These are phyloP conservation scores for Cancer borealis DNA, from an alignment of 2,888 invertebrate species.

Conservation along the genomic window DNA sequence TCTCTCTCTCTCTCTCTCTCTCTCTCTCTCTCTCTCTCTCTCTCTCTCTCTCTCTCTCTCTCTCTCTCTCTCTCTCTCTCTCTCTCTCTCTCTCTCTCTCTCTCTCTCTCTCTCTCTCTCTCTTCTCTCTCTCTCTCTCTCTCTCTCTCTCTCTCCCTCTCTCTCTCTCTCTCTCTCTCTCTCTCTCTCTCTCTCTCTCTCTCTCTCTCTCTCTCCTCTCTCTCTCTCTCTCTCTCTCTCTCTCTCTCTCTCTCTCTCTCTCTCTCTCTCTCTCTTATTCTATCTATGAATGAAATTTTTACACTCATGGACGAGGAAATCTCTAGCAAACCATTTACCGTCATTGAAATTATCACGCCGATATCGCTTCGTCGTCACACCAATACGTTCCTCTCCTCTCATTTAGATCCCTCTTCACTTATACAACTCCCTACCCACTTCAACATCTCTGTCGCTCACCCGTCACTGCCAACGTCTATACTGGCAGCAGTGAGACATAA, in stretches of 20 bases:
- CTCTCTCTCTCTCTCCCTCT: no score
- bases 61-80: background rate
- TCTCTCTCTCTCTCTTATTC: background rate
- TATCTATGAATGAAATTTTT: background rate
- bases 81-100: background rate
- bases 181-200: background rate
- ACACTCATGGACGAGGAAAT: background rate
- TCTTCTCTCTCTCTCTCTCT: conserved; percentile 15
- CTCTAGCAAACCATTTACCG: background rate
- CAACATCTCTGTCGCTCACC: no score
- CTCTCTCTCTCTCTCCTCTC: conserved; percentile 23
- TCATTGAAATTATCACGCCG: background rate
- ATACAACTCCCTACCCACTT: no score
- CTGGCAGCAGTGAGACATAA: no score
- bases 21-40: no score
- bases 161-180: no score
- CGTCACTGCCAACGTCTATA: no score
- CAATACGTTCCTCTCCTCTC: background rate
- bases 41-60: no score
- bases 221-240: background rate
- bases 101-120: background rate
- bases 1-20: no score
- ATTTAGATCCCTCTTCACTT: background rate
- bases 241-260: no score
- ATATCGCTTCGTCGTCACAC: background rate